Evolutionary conservation across 2,797 vertebrate species (phyloP), one percentile per base, ranked within the genome.

Genomic region (Oreochromis mossambicus): DNA sequence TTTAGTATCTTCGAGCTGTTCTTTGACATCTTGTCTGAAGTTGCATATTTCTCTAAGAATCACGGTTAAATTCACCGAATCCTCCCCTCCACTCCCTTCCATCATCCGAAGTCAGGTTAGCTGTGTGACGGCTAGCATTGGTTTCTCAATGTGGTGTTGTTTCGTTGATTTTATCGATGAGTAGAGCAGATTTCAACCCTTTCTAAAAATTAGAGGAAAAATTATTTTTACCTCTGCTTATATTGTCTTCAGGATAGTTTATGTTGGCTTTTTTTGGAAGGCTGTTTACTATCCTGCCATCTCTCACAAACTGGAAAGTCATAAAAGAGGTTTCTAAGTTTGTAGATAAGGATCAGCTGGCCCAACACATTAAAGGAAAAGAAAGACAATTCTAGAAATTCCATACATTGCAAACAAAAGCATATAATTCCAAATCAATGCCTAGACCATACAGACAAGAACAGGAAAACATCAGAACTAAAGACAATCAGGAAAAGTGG

Each of bases 181-280:
- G 32, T 36, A 0, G 17, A 61, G 32, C 10, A 36, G 6, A 32
- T 61, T 61, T 61, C 58, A 61, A 0, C 17, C 17, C 32, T 61
- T n/a, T 36, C 58, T 61, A 17, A 61, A 12, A 61, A 36, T 36
- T 61, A 10, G 17, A 61, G 58, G 32, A 61, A 61, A 17, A 36
- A 36, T 12, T 32, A 36, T 36, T 61, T 61, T 61, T 34, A 19
- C 6, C 29, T 61, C 9, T 36, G 56, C 36, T 61, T 61, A 11
- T 7, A 61, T 12, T 12, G 9, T 34, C 32, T 61, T 61, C 10
- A 7, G 56, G 56, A 19, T 34, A 61, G 29, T 10, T 61, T 61
- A 61, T 34, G 17, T 19, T 3, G 0, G 0, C 2, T 34, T 19
- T 58, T 58, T 61, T 12, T 4, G 2, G 17, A 17, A 61, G 32